Conservation (phyloP, 2,113 vertebrate genomes). For the Osmerus mordax region DNA sequence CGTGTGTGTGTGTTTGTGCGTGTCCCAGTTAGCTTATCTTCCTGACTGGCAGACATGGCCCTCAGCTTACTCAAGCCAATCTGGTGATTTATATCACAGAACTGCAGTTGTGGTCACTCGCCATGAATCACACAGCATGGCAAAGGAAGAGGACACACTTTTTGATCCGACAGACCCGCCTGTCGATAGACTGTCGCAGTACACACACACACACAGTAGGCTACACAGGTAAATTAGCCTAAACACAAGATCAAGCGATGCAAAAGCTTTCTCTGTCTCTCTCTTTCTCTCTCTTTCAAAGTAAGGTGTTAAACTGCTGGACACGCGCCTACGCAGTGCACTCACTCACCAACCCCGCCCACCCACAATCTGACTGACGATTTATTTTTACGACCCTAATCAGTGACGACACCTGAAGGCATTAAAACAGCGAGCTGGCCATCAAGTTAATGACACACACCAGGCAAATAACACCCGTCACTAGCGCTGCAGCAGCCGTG, state of each 20-base stretch:
- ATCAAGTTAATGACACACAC: constrained; percentile 60
- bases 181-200: not conserved
- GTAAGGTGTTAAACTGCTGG: not conserved
- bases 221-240: too few species aligned
- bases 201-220: not conserved
- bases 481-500: constrained; percentile 1
- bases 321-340: not conserved
- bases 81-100: constrained; percentile 61
- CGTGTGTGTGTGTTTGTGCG: constrained; percentile 11
- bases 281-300: not conserved
- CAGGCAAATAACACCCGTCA: constrained; percentile 42
- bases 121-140: constrained; percentile 46
- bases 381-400: constrained; percentile 59
- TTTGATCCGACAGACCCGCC: too few species aligned
- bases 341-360: too few species aligned
- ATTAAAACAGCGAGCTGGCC: constrained; percentile 50
- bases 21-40: constrained; percentile 63
- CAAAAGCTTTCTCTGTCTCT: too few species aligned
- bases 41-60: constrained; percentile 27
- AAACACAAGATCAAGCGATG: too few species aligned
- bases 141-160: constrained; percentile 5
- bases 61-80: constrained; percentile 48
- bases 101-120: constrained; percentile 46
- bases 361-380: constrained; percentile 11
- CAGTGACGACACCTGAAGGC: constrained; percentile 54